phyloP scores from a whole-genome alignment of 2,888 invertebrate species.

The Anticlea derivata region DNA sequence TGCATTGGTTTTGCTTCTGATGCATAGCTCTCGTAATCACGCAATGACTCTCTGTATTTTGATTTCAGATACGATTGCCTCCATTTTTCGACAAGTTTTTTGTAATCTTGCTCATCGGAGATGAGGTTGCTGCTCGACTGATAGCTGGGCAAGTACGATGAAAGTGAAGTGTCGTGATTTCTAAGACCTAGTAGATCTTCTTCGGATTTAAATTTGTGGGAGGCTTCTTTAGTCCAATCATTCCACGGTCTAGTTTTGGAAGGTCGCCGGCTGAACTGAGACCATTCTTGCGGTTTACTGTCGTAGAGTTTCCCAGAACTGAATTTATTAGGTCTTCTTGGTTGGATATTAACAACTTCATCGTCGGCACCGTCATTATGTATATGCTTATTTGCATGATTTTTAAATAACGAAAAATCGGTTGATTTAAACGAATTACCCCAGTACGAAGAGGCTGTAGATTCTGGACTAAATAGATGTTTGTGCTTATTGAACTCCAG shows the following conservation, averaged over 20 bases:
- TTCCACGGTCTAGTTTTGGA: conserved; percentile 54
- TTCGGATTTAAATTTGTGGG: conserved; percentile 63
- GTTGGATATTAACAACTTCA: conserved; percentile 65
- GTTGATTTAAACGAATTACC: conserved; percentile 61
- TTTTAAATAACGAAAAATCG: conserved; percentile 58
- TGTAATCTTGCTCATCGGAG: conserved; percentile 64
- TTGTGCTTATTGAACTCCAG: conserved; percentile 57
- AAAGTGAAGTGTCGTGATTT: conserved; percentile 70
- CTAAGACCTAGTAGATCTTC: conserved; percentile 74
- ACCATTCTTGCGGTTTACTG: conserved; percentile 55
- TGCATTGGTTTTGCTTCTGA: conserved; percentile 67
- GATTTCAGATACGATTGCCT: conserved; percentile 70
- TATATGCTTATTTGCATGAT: conserved; percentile 53
- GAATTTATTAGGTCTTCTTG: conserved; percentile 59
- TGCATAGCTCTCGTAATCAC: conserved; percentile 66
- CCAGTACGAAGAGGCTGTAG: conserved; percentile 62
- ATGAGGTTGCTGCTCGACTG: conserved; percentile 49
- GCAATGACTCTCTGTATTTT: conserved; percentile 63
- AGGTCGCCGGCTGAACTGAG: conserved; percentile 50
- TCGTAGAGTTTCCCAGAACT: conserved; percentile 53
- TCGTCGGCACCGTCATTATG: conserved; percentile 53
- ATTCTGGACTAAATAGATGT: conserved; percentile 54
- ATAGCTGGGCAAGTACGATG: conserved; percentile 63
- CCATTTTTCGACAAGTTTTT: conserved; percentile 72
- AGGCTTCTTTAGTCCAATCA: conserved; percentile 63